Evolutionary conservation across 2,113 vertebrate species (phyloP), one percentile per base, ranked within the genome.

Genomic region (Trachemys scripta): DNA sequence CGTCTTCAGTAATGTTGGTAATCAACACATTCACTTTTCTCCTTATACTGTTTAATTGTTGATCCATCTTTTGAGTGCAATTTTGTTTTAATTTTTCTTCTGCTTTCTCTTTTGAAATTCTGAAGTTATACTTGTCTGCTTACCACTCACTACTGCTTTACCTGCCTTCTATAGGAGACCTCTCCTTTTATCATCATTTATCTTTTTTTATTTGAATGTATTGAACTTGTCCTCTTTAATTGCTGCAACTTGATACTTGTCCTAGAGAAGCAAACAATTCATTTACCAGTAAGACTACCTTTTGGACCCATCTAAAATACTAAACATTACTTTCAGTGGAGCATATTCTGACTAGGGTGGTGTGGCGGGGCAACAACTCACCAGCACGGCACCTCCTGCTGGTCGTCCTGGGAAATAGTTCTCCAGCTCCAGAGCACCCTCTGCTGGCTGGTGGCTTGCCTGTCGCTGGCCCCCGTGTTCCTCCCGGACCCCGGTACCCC

Each of bases 271-370:
- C 6, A 45, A 7, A 29, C 53, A 22, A 0, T n/a, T 92, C 6
- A 8, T 87, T 90, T 93, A 91, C 79, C 47, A 24, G 53, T 50
- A 49, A 78, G 62, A 53, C 49, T 25, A 69, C 6, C 6, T 3
- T 27, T n/a, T 14, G 54, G 65, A 51, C 8, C 12, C 92, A 78
- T 90, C 89, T 84, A 35, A 69, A 25, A 35, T 80, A 0, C 35
- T 72, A 96, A 97, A 93, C 6, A 22, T 93, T 24, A 25, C 78
- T 65, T 93, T 42, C 42, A 42, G 9, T 80, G 31, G 45, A 54
- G 19, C 57, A 1, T 53, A 2, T 85, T 93, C 87, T 84, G 42
- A 47, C 65, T 86, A 22, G 1, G 12, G 59, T 53, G 17, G 17
- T 53, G 17, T 59, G 50, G 50, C 50, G 4, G 14, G 50, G 50